Conservation (phyloP, 2,113 vertebrate genomes). For the Macquaria ambigua region DNA sequence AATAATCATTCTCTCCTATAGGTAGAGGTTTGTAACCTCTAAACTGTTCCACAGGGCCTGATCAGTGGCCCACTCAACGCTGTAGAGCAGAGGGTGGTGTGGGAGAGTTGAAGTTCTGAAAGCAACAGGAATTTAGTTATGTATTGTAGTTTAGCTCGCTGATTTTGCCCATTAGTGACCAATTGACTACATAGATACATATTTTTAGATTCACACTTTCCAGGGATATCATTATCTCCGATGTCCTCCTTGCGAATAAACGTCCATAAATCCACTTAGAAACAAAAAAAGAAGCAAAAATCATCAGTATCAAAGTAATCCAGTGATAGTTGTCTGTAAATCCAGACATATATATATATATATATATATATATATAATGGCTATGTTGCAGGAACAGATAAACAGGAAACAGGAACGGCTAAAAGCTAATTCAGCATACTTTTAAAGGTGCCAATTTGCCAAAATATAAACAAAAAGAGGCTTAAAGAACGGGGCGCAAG, state of each 20-base stretch:
- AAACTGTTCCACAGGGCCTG: constrained; percentile 6
- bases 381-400: not conserved
- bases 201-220: not conserved
- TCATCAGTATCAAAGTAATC: not conserved
- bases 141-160: not conserved
- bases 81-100: not conserved
- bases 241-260: not conserved
- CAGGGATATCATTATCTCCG: not conserved
- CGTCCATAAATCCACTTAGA: not conserved
- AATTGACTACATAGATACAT: not conserved
- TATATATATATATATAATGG: too few species aligned
- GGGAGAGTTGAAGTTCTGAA: not conserved
- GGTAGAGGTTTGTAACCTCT: constrained; percentile 21
- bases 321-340: too few species aligned
- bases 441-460: not conserved
- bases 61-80: not conserved
- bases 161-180: not conserved
- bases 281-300: too few species aligned
- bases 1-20: constrained; percentile 23
- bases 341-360: not conserved
- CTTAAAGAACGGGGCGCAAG: not conserved
- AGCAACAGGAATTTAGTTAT: not conserved
- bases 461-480: not conserved
- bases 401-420: not conserved
- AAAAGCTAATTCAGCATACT: not conserved